Base-by-base conservation (phyloP, 2,113 vertebrate species). In the Paramormyrops kingsleyae region DNA sequence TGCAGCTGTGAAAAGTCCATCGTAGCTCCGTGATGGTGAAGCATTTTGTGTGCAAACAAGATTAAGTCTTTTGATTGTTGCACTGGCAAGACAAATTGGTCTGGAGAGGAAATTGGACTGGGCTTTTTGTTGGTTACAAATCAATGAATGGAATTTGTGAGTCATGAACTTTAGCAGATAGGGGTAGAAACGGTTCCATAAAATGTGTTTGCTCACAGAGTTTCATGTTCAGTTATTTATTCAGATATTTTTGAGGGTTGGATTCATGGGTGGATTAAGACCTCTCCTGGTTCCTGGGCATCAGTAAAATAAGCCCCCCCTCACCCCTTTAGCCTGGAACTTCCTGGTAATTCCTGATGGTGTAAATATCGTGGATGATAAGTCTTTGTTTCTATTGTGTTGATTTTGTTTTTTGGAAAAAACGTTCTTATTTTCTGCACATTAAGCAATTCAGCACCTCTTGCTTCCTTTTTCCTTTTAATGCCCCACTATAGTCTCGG, bases 51-150 rank as follows among this genome's bases (percentile, higher is more conserved):
- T 66, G 53, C 39, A 88, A 66, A 66, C 56, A 66, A 62, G 39
- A 88, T 88, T 88, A 66, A 52, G 50, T 66, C 49, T 27, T 88
- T 88, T 66, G 56, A 88, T 88, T 17, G 56, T 88, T 66, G 56
- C 56, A 46, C 35, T 19, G 52, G 27, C 50, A 87, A 87, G 85
- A 56, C 5, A 39, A 87, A 53, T 52, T 27, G 31, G 42, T 88
- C 46, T 88, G 88, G n/a, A 49, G 88, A 66, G 27, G 13, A 17
- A 9, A 77, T 46, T 88, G 5, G 19, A 66, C 21, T 8, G n/a
- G n/a, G 12, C 31, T 47, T 49, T 74, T 88, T 35, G 5, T n/a
- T 31, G 19, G 42, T 74, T 80, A 80, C 21, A 50, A 88, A 77
- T 35, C 62, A 88, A 74, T 74, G 44, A 88, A 47, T 27, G 17